Percentiles rank a stretch among this genome's conserved stretches.
Conservation (phyloP, 2,888 invertebrate genomes). For the Thyatira batis region DNA sequence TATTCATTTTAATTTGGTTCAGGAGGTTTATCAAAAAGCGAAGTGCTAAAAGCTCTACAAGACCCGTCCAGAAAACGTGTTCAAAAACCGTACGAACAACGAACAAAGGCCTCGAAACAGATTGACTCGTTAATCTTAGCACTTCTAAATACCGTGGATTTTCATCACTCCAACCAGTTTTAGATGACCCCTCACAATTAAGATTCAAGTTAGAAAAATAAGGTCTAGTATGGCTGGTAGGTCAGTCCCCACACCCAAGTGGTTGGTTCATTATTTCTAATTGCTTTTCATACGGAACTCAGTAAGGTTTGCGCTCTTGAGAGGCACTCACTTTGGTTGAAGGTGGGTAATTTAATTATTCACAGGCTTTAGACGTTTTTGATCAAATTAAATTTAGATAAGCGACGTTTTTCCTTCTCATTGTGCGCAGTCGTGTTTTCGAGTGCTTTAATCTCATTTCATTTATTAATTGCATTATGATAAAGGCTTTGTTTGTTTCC, state of each 20-base stretch:
- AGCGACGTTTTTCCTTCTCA: slow-evolving; percentile 36
- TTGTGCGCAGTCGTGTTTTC: slow-evolving; percentile 24
- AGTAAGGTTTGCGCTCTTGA: slow-evolving; percentile 66
- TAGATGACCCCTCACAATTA: slow-evolving; percentile 8
- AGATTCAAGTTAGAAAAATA: not conserved
- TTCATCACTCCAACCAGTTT: slow-evolving; percentile 11
- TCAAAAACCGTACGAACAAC: slow-evolving; percentile 38
- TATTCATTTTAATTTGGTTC: slow-evolving; percentile 7
- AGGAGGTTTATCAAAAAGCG: slow-evolving; percentile 25
- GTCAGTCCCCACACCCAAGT: slow-evolving; percentile 34
- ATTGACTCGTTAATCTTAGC: slow-evolving; percentile 62
- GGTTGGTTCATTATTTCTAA: slow-evolving; percentile 73
- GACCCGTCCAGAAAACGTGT: slow-evolving; percentile 43
- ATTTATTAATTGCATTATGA: slow-evolving; percentile 11
- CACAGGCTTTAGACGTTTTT: slow-evolving; percentile 51
- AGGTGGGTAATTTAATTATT: slow-evolving; percentile 77
- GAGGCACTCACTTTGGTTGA: slow-evolving; percentile 62
- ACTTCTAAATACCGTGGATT: slow-evolving; percentile 30
- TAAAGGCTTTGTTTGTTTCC: not conserved
- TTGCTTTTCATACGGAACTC: slow-evolving; percentile 66
- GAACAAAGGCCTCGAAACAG: slow-evolving; percentile 53
- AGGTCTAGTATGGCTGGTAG: slow-evolving; percentile 31
- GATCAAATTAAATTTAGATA: slow-evolving; percentile 63
- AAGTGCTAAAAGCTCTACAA: slow-evolving; percentile 3
- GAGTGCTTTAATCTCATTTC: slow-evolving; percentile 27